Evolutionary conservation across 2,888 invertebrate genomes (phyloP).

Genomic region (Agrotis segetum): DNA sequence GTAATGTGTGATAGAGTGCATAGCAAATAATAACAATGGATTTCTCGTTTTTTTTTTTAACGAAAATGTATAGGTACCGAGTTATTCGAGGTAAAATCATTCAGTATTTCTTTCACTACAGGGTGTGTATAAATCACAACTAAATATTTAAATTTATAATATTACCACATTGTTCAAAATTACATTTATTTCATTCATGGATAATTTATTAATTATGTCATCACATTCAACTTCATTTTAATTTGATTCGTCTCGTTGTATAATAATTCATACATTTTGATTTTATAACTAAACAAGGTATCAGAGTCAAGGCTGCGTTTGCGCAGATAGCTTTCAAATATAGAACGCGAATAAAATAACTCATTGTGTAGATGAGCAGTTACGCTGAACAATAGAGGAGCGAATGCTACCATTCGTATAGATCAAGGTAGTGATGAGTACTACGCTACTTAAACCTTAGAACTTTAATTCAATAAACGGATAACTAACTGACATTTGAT

Average conservation of each 20-base stretch:
- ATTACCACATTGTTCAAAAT: background rate
- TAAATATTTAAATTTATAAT: background rate
- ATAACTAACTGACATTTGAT: conserved; percentile 31
- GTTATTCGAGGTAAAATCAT: background rate
- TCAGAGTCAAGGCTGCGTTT: conserved; percentile 65
- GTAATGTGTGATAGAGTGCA: no score
- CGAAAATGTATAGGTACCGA: background rate
- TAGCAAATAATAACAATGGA: background rate
- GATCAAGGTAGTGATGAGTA: conserved; percentile 64
- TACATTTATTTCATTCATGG: no score
- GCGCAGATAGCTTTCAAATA: conserved; percentile 71
- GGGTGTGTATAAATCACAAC: background rate
- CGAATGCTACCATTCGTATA: conserved; percentile 51
- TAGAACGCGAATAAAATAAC: conserved; percentile 70
- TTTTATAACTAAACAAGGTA: conserved; percentile 9
- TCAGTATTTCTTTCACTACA: background rate
- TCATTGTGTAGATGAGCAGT: conserved; percentile 65
- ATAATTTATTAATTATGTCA: background rate
- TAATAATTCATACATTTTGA: background rate
- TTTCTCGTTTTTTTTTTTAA: background rate
- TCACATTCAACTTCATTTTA: background rate
- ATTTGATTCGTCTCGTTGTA: background rate
- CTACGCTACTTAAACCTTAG: conserved; percentile 28
- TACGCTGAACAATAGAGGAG: conserved; percentile 65
- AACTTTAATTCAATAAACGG: conserved; percentile 45